These are phyloP conservation scores for Limnodromus scolopaceus DNA, from an alignment of 2,797 vertebrate species.

Conservation along the genomic window DNA sequence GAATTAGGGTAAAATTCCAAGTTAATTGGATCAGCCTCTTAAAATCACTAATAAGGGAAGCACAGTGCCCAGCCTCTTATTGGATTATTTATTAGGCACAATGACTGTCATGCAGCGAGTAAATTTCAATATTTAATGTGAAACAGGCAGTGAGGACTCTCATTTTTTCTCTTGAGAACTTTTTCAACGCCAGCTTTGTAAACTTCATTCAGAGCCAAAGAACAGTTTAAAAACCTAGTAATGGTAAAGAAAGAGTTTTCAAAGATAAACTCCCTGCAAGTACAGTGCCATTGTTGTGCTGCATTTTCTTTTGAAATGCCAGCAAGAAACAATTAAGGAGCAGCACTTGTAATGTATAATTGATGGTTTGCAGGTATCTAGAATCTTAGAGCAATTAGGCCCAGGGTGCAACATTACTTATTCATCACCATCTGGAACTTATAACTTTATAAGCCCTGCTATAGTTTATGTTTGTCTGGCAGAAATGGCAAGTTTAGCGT, in stretches of 20 bases:
- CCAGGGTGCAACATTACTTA: conserved; percentile 51
- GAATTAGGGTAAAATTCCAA: not conserved
- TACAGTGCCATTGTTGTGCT: conserved; percentile 15
- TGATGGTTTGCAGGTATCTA: conserved; percentile 68
- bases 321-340: conserved; percentile 67
- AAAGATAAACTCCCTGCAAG: conserved; percentile 22
- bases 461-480: conserved; percentile 57
- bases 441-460: conserved; percentile 27
- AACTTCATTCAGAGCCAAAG: not conserved
- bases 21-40: conserved; percentile 6
- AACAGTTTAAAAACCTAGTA: not conserved
- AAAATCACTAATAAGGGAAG: conserved; percentile 18
- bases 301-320: conserved; percentile 55
- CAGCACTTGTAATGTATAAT: conserved; percentile 67
- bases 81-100: not conserved
- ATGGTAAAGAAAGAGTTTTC: not conserved
- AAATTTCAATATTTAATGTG: conserved; percentile 4
- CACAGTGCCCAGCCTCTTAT: not conserved
- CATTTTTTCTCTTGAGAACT: not conserved
- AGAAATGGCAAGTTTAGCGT: conserved; percentile 13
- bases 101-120: not conserved
- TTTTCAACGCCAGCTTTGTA: not conserved
- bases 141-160: not conserved
- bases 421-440: conserved; percentile 72
- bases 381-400: conserved; percentile 66